Evolutionary conservation across 2,113 vertebrate species (phyloP), one percentile per base, ranked within the genome.

Genomic region (Rhodinocichla rosea): DNA sequence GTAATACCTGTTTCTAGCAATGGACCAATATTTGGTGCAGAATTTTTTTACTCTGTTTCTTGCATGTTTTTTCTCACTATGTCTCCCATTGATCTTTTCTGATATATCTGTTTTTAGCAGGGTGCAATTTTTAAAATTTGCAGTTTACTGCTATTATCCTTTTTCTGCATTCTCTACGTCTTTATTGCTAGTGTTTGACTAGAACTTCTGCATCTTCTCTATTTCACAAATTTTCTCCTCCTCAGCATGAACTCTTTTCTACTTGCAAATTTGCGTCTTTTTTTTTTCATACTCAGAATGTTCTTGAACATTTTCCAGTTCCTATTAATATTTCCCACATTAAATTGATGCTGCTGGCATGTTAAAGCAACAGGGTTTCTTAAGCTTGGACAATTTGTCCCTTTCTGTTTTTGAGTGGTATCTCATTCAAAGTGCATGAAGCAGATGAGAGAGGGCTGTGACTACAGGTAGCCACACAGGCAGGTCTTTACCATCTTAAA

Each of bases 301-400:
- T 96, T 95, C 95, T 97, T 96, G 96, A 96, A 88, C 15, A 77
- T 88, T 90, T 96, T 95, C 95, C 96, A 97, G 71, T 90, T 96
- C 92, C 82, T 96, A 77, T 96, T 97, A 97, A 92, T 94, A 95
- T 88, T 96, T 86, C 70, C 70, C 88, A 94, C 85, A 76, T 92
- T 88, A 96, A 97, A 94, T 65, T 90, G 50, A 83, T 93, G 85
- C 77, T 95, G 85, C 55, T 80, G 76, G 40, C 71, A 69, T 65
- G 40, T 88, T 88, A 92, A 79, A 82, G 59, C 70, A 90, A 53
- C 45, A 30, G 56, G 35, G 22, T 90, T 90, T 84, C 93, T 91
- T 45, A 57, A 79, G 67, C 75, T 85, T 88, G 90, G 70, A 93
- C 82, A 96, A 94, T 86, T 80, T 88, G 88, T 97, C 88, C 90